Conservation (phyloP, 2,797 vertebrate genomes). For the Typhlichthys eigenmanni region DNA sequence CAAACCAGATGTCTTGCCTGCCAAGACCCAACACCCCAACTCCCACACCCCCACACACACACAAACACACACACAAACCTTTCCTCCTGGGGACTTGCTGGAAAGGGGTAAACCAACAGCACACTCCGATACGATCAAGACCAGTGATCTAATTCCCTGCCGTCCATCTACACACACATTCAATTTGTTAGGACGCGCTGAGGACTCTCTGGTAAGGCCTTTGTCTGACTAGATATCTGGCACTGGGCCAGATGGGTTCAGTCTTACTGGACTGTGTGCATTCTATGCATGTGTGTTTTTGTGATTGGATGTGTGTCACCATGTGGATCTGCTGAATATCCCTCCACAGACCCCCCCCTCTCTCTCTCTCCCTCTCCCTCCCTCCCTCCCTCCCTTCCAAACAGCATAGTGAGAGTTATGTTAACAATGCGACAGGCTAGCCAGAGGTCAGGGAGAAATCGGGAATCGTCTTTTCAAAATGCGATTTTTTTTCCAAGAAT, state of each 20-base stretch:
- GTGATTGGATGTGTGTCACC: constrained; percentile 33
- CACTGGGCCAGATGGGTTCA: constrained; percentile 37
- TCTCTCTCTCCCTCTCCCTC: constrained; percentile 15
- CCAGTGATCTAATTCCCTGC: constrained; percentile 81
- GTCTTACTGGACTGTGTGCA: not conserved
- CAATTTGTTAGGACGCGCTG: constrained; percentile 80
- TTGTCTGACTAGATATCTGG: constrained; percentile 74
- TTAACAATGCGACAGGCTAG: constrained; percentile 19
- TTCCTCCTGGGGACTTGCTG: constrained; percentile 67
- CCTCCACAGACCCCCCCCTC: constrained; percentile 22
- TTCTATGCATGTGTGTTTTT: not conserved
- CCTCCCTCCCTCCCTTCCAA: constrained; percentile 19
- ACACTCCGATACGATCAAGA: constrained; percentile 79
- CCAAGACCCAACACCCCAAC: constrained; percentile 52
- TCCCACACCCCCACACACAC: not conserved
- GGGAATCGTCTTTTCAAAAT: not conserved
- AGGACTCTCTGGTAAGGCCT: constrained; percentile 77
- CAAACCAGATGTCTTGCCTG: constrained; percentile 72
- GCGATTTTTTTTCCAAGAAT: constrained; percentile 20
- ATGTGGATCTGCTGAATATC: constrained; percentile 41
- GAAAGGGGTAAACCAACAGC: constrained; percentile 74
- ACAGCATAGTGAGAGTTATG: constrained; percentile 18
- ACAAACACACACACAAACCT: constrained; percentile 46
- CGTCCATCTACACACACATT: constrained; percentile 82
- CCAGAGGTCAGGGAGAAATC: constrained; percentile 14